Conservation (phyloP, 2,888 invertebrate species). For the Lycaena phlaeas region DNA sequence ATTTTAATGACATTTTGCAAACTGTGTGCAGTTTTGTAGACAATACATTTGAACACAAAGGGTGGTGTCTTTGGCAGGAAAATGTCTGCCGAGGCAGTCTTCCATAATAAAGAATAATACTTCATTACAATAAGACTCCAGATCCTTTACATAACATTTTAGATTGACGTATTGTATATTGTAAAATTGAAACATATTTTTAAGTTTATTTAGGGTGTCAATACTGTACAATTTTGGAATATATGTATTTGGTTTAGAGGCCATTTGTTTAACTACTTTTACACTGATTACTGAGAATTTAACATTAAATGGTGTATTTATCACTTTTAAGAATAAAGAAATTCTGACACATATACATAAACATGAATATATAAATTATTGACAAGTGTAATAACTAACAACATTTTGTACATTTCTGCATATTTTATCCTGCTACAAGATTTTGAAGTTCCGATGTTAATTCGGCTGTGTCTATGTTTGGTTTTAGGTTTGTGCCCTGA, state of each 20-base stretch:
- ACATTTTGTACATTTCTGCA: too few relatives aligned
- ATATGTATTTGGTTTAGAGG: slow-evolving; percentile 2
- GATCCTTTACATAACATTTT: too few relatives aligned
- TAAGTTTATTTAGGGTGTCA: too few relatives aligned
- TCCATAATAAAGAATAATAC: too few relatives aligned
- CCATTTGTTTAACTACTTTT: slow-evolving; percentile 4
- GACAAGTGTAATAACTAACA: slow-evolving; percentile 1
- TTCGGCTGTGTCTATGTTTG: slow-evolving; percentile 55
- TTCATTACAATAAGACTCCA: too few relatives aligned
- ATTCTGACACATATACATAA: background rate
- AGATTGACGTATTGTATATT: too few relatives aligned
- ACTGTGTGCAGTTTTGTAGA: too few relatives aligned
- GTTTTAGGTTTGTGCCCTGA: slow-evolving; percentile 31
- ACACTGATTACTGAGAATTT: background rate
- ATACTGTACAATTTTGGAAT: slow-evolving; percentile 1
- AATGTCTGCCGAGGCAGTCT: too few relatives aligned
- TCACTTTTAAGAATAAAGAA: background rate
- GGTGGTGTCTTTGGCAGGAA: too few relatives aligned
- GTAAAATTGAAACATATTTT: too few relatives aligned
- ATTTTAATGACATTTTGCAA: too few relatives aligned
- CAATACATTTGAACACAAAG: too few relatives aligned
- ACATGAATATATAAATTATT: background rate
- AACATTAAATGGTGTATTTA: background rate
- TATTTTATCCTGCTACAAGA: slow-evolving; percentile 50
- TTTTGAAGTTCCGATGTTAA: slow-evolving; percentile 67